Conservation (phyloP, 2,113 vertebrate genomes). For the Myotis lucifugus region DNA sequence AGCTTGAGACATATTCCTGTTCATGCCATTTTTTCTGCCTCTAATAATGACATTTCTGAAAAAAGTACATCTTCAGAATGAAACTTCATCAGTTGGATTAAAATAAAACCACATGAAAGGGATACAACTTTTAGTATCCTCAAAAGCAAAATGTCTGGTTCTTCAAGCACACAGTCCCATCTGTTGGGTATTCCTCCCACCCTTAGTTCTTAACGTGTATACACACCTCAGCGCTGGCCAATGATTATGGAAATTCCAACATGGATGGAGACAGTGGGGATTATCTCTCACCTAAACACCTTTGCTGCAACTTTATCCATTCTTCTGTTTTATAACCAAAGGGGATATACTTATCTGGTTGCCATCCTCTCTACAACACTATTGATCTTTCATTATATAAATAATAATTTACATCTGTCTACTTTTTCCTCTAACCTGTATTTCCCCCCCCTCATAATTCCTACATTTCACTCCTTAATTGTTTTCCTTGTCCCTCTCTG, state of each 20-base stretch:
- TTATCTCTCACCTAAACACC: neutral
- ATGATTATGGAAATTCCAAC: neutral
- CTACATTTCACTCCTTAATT: neutral
- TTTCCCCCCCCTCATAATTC: neutral
- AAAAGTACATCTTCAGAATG: neutral
- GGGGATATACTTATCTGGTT: neutral
- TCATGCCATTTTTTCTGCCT: neutral
- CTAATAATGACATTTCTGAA: neutral
- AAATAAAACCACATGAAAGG: neutral
- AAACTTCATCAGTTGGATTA: neutral
- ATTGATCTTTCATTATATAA: neutral
- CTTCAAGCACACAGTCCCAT: neutral
- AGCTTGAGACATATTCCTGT: neutral
- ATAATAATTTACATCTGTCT: neutral
- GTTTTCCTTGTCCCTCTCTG: constrained; percentile 22
- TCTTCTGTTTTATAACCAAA: constrained; percentile 14
- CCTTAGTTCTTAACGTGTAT: neutral
- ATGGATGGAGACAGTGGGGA: neutral
- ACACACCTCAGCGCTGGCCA: neutral
- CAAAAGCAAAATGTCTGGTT: neutral
- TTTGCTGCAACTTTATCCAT: neutral
- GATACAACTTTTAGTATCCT: neutral
- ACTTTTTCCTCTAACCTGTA: constrained; percentile 2
- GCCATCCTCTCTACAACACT: neutral
- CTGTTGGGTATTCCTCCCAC: neutral